Evolutionary conservation across 2,113 vertebrate species (phyloP), one percentile per base, ranked within the genome.

Genomic region (Peromyscus maniculatus): DNA sequence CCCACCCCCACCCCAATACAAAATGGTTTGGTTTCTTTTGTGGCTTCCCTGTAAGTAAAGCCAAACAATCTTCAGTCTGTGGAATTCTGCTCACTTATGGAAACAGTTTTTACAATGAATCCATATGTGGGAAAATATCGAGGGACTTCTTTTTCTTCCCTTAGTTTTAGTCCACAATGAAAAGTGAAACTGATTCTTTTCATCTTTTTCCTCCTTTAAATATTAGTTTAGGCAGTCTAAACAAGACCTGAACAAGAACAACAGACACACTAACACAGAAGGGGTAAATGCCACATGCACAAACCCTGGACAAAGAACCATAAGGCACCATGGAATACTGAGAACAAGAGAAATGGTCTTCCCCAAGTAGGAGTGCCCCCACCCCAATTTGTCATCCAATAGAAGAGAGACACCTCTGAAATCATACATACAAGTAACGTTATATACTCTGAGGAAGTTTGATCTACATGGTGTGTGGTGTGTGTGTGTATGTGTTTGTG

Each of bases 51-150:
- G 24, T 31, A 90, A 31, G 55, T 21, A 89, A 74, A 92, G 66
- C 24, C 89, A 91, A 92, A 91, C 16, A 91, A 64, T 74, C 43
- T 92, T 74, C 4, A 71, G 16, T 24, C 49, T 74, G 8, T 91
- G 33, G 28, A 91, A 77, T 94, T 84, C 36, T 11, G 7, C 67
- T 94, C 78, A 66, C 87, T 97, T 96, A 64, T 79, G 55, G 33
- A 94, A 91, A 46, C 4, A 36, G 78, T 91, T 92, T 69, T 91
- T 26, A 87, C 11, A 67, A n/a, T 83, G 91, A 46, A 21, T 43
- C 74, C 49, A 89, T 88, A 72, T 0, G 46, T 96, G 17, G 86
- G 15, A 28, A 92, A 77, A 24, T 64, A 33, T 15, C 3, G 77
- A 2, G 55, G 72, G 33, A 8, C 83, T 66, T 67, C 8, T 91